Conservation (phyloP, 2,797 vertebrate genomes). For the Cygnus olor region DNA sequence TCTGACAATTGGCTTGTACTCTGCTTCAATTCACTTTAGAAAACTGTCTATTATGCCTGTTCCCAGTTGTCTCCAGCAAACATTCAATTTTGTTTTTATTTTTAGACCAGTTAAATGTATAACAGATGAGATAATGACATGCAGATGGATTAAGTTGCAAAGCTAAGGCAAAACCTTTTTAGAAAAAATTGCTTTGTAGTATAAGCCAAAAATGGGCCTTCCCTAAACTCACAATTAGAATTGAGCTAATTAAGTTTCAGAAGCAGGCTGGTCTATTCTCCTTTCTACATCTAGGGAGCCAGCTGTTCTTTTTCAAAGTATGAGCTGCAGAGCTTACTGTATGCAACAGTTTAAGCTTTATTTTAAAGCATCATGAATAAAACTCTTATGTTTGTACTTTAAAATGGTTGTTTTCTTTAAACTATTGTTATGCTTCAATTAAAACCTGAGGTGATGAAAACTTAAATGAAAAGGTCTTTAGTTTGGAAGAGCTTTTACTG, state of each 20-base stretch:
- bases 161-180: constrained; percentile 53
- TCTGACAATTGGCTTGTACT: background rate
- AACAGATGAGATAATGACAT: constrained; percentile 70
- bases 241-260: constrained; percentile 44
- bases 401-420: background rate
- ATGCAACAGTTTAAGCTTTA: background rate
- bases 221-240: constrained; percentile 29
- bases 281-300: constrained; percentile 4
- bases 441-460: background rate
- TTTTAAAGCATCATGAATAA: background rate
- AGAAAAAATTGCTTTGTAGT: constrained; percentile 62
- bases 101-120: constrained; percentile 64
- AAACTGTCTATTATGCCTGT: background rate
- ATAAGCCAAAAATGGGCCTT: constrained; percentile 53
- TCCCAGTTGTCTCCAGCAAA: constrained; percentile 62
- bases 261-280: constrained; percentile 16
- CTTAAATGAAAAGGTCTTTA: background rate
- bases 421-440: background rate
- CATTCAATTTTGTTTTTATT: constrained; percentile 61
- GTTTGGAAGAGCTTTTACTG: background rate
- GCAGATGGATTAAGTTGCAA: constrained; percentile 66
- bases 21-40: background rate
- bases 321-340: background rate
- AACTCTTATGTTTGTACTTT: background rate
- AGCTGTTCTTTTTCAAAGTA: background rate